phyloP scores from a whole-genome alignment of 2,113 vertebrate genomes.

The Prionailurus bengalensis region DNA sequence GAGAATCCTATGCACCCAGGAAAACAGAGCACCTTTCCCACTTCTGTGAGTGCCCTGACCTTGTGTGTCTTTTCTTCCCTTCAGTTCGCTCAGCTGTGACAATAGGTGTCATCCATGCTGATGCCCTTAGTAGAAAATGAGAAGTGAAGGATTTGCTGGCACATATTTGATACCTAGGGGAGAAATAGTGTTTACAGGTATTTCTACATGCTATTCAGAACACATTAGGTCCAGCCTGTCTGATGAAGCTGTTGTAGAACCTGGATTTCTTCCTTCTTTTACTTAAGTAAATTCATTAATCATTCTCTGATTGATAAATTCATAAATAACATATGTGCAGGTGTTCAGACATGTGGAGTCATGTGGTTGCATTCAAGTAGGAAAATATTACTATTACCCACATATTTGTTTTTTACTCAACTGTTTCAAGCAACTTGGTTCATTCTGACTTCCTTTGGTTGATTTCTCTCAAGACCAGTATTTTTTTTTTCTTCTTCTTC shows the following conservation, averaged over 20 bases:
- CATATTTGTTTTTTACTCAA: constrained; percentile 47
- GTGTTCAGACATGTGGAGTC: neutral
- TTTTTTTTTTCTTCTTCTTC: neutral
- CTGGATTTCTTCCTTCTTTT: constrained; percentile 24
- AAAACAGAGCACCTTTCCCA: neutral
- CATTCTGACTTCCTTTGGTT: constrained; percentile 15
- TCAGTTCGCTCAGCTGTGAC: neutral
- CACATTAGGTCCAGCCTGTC: neutral
- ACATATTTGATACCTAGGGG: neutral
- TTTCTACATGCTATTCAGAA: neutral
- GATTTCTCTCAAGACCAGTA: neutral
- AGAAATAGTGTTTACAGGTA: neutral
- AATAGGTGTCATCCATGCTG: neutral
- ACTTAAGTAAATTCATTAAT: neutral
- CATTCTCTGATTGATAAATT: neutral
- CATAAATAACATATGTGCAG: neutral
- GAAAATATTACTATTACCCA: neutral
- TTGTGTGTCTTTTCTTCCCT: neutral
- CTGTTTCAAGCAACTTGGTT: neutral
- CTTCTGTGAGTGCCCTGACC: neutral
- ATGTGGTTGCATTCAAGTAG: neutral
- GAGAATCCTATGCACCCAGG: neutral
- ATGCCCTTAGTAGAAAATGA: constrained; percentile 20
- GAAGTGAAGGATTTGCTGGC: neutral
- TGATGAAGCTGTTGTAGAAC: neutral